Percentiles rank a stretch among this genome's conserved stretches.
Conservation (phyloP, 2,888 invertebrate genomes). For the Eupithecia tripunctaria region DNA sequence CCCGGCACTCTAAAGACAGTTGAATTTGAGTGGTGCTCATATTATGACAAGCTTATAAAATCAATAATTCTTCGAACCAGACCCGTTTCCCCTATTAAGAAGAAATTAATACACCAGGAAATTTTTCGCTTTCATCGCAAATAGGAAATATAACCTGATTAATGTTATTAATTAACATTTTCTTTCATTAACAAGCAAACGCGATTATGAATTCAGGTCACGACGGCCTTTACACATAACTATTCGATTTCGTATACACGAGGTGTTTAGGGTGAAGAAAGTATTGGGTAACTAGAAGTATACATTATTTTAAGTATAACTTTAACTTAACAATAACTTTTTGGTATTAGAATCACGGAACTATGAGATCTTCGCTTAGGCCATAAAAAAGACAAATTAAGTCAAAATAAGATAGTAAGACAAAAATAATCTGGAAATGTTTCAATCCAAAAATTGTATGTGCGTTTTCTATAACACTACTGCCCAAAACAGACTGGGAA, state of each 20-base stretch:
- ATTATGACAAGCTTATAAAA: not conserved
- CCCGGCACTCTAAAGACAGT: no score
- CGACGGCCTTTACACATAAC: slow-evolving; percentile 16
- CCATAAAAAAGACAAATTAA: not conserved
- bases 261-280: slow-evolving; percentile 5
- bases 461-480: no score
- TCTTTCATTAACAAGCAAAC: slow-evolving; percentile 17
- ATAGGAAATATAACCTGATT: slow-evolving; percentile 21
- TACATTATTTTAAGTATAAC: no score
- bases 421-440: not conserved
- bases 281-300: not conserved
- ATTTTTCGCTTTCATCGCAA: slow-evolving; percentile 18
- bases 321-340: not conserved
- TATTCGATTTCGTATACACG: slow-evolving; percentile 14
- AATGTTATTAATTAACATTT: slow-evolving; percentile 29
- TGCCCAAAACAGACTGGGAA: no score
- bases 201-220: slow-evolving; percentile 29
- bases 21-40: not conserved
- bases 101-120: slow-evolving; percentile 13
- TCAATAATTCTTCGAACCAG: slow-evolving; percentile 8
- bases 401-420: not conserved
- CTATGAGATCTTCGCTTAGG: not conserved
- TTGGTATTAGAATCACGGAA: not conserved
- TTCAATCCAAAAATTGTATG: not conserved
- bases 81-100: not conserved